These are phyloP conservation scores for Capricornis sumatraensis DNA, from an alignment of 2,113 vertebrate genomes.

Conservation along the genomic window DNA sequence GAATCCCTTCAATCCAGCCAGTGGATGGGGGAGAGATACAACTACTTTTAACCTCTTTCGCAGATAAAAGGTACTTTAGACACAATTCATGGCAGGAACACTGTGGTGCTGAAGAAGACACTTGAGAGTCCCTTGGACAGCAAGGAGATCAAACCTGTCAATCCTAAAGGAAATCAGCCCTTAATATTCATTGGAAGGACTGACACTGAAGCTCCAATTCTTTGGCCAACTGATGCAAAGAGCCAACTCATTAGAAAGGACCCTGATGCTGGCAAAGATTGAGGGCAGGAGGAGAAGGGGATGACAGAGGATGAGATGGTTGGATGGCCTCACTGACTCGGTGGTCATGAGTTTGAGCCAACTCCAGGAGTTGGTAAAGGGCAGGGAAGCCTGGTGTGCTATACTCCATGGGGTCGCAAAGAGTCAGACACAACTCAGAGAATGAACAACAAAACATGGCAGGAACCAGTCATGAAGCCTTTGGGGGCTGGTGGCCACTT, in stretches of 20 bases:
- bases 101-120: background rate
- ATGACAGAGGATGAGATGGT: background rate
- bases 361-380: background rate
- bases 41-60: background rate
- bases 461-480: background rate
- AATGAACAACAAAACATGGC: background rate
- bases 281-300: background rate
- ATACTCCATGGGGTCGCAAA: rapidly evolving
- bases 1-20: background rate
- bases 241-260: background rate
- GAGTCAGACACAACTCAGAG: background rate
- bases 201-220: background rate
- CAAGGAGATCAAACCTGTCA: background rate
- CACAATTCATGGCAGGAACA: background rate
- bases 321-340: background rate
- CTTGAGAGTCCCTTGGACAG: background rate
- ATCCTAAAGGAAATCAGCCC: background rate
- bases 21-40: background rate
- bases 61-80: background rate
- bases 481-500: background rate
- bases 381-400: background rate
- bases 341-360: background rate
- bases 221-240: background rate
- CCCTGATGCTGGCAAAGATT: background rate
- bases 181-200: background rate